A percentile compares a stretch with the other conserved stretches of the same genome.
Evolutionary conservation across 2,888 invertebrate genomes (phyloP).

Genomic region (Biston betularia): DNA sequence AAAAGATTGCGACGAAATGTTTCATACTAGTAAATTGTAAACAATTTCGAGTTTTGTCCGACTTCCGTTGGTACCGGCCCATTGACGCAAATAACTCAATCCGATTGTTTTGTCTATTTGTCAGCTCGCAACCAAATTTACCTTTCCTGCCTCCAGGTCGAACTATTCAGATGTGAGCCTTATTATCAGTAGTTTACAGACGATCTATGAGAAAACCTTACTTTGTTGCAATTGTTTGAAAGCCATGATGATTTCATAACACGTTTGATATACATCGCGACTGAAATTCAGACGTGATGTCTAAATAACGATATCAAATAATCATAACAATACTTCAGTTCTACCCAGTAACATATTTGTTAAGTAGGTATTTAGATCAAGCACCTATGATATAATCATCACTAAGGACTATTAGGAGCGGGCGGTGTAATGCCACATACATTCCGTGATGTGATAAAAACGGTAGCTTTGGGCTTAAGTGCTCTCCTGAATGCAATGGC

Average conservation of each 20-base stretch:
- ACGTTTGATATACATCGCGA: conserved; percentile 34
- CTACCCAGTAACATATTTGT: conserved; percentile 1
- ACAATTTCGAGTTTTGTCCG: conserved; percentile 10
- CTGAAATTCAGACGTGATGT: conserved; percentile 39
- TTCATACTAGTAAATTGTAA: too few species aligned
- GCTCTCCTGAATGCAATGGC: too few species aligned
- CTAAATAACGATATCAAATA: conserved; percentile 19
- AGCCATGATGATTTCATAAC: conserved; percentile 46
- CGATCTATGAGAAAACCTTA: conserved; percentile 1
- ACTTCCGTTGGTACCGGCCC: conserved; percentile 27
- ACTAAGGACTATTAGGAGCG: too few species aligned
- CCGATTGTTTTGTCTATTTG: conserved; percentile 52
- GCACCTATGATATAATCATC: not conserved
- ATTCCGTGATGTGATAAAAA: too few species aligned
- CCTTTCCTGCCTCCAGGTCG: not conserved
- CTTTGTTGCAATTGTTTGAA: conserved; percentile 25
- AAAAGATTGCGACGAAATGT: too few species aligned
- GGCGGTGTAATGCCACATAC: too few species aligned
- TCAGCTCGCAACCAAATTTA: conserved; percentile 26
- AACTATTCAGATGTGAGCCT: not conserved
- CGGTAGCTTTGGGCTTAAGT: too few species aligned
- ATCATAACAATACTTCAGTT: conserved; percentile 17
- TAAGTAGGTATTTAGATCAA: conserved; percentile 3
- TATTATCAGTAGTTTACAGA: not conserved
- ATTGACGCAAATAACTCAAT: conserved; percentile 43